Conservation (phyloP, 2,888 invertebrate genomes). For the Anoplius nigerrimus region DNA sequence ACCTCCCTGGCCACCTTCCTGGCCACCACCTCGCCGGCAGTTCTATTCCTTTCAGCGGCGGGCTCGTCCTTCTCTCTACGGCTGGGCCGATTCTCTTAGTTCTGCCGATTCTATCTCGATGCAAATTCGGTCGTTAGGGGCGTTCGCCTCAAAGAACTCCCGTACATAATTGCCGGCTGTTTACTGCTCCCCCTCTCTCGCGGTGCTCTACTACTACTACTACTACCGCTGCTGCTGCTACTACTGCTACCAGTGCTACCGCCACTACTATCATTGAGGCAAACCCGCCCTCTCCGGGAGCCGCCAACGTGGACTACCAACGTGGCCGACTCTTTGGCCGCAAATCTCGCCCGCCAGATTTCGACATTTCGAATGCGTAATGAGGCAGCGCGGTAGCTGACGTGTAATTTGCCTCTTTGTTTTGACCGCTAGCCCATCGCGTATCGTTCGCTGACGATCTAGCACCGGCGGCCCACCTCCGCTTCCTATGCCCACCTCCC, state of each 20-base stretch:
- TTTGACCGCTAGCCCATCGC: too few species aligned
- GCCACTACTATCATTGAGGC: not conserved
- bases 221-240: constrained; percentile 24
- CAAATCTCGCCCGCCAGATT: constrained; percentile 21
- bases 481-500: not conserved
- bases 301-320: not conserved
- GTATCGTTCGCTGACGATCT: too few species aligned
- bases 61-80: constrained; percentile 23
- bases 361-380: constrained; percentile 22
- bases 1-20: constrained; percentile 19
- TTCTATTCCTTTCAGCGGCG: not conserved
- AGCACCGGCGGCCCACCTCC: too few species aligned
- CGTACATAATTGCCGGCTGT: constrained; percentile 35
- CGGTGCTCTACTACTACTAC: constrained; percentile 29
- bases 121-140: constrained; percentile 47
- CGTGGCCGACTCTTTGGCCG: too few species aligned
- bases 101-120: constrained; percentile 48
- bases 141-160: constrained; percentile 21
- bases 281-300: not conserved
- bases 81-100: constrained; percentile 13
- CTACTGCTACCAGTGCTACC: constrained; percentile 17
- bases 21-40: too few species aligned
- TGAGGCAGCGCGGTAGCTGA: constrained; percentile 14
- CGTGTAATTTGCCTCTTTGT: constrained; percentile 19
- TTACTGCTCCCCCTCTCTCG: constrained; percentile 21